Percentiles rank a stretch among this genome's conserved stretches.
Conservation (phyloP, 2,888 invertebrate genomes). For the Yponomeuta plumbellus region DNA sequence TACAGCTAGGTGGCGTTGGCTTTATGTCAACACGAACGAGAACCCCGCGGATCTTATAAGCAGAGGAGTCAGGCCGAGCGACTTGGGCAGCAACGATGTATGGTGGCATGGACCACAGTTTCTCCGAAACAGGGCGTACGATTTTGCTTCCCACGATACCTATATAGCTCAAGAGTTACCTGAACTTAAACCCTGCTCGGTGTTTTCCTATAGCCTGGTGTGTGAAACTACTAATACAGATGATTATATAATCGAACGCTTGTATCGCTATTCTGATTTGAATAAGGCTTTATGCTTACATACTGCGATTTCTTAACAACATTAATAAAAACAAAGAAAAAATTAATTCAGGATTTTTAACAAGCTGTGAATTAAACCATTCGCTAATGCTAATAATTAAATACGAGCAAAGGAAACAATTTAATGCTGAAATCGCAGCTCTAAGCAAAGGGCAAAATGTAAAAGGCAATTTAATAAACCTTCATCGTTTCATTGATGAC, state of each 20-base stretch:
- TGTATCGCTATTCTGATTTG: neutral
- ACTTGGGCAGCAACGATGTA: slow-evolving; percentile 2
- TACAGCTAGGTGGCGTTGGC: slow-evolving; percentile 21
- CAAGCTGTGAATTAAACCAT: too few relatives aligned
- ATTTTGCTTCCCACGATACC: neutral
- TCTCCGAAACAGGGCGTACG: slow-evolving; percentile 7
- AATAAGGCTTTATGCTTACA: neutral
- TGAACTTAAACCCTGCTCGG: neutral
- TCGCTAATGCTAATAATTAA: neutral
- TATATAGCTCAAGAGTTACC: slow-evolving; percentile 10
- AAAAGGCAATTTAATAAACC: neutral
- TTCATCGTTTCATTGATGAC: slow-evolving; percentile 14
- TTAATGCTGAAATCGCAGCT: neutral
- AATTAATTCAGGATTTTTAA: neutral
- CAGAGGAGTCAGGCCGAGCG: slow-evolving; percentile 20
- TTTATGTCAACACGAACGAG: slow-evolving; percentile 18
- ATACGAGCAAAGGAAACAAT: neutral
- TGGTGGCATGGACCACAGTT: slow-evolving; percentile 20
- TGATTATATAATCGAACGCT: too few relatives aligned
- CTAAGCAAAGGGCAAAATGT: neutral
- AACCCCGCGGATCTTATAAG: slow-evolving; percentile 22
- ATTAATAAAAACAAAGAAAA: neutral
- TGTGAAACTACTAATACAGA: too few relatives aligned
- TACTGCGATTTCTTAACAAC: neutral
- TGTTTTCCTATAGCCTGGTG: neutral